Base-by-base conservation (phyloP, 2,113 vertebrate genomes). In the Syngnathus scovelli region DNA sequence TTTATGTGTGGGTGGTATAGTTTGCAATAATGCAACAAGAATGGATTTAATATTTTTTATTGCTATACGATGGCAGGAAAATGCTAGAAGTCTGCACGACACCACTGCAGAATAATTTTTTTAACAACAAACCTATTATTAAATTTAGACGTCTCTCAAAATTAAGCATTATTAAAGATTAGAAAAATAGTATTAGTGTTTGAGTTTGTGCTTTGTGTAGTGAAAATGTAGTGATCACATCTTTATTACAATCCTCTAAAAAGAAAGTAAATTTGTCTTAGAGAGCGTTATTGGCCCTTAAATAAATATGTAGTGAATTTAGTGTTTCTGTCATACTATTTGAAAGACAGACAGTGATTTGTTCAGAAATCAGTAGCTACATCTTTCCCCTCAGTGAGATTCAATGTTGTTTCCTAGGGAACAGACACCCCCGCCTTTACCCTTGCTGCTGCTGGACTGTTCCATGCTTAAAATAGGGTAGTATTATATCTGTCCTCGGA, bases 331-430 rank as follows among this genome's bases (percentile, higher is more conserved):
- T 61, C 39, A 44, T 62, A 4, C n/a, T 16, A 41, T 41, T 77
- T 81, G 74, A 71, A 67, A 74, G 65, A 63, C 52, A 60, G 77
- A 78, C 73, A 49, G 73, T 1, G 70, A 19, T 74, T 81, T 84
- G 75, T 87, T 83, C 81, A 88, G 89, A 83, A 87, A 91, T 84
- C 78, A 80, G 66, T 68, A 74, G 78, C 61, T 78, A 80, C 82
- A 86, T 89, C 83, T 88, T 81, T 65, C 48, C 66, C 81, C 78
- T 64, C 58, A 69, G 71, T 69, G 82, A 89, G 85, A 89, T 86
- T 88, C 89, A 83, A 80, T 83, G 85, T 81, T 89, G 91, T 92
- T 91, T 87, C 91, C 90, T 82, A 74, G 90, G 90, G 72, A 92
- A 91, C 90, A 86, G 76, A 79, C 85, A 75, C 85, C 82, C 84